A percentile compares a stretch with the other conserved stretches of the same genome.
Evolutionary conservation across 2,888 invertebrate species (phyloP).

Genomic region (Mesorhabditis spiculigera): DNA sequence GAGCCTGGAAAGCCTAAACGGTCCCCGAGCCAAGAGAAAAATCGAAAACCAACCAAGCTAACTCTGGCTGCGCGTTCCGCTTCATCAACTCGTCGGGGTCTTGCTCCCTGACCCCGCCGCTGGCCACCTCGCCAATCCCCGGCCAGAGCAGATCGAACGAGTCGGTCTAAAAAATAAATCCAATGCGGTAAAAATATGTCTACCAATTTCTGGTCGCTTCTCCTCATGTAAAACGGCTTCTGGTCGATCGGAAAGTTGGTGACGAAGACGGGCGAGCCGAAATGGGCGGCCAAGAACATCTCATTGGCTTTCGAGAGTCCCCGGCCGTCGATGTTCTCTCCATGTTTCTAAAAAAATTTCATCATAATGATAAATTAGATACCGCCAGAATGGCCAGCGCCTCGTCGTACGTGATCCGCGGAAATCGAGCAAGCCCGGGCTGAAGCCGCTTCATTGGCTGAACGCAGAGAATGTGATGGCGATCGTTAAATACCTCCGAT

Average conservation of each 20-base stretch:
- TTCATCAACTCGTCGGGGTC: conserved; percentile 67
- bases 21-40: not conserved
- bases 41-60: not conserved
- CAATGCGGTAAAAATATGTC: not conserved
- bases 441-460: not conserved
- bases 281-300: not conserved
- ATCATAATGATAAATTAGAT: conserved; percentile 27
- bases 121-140: conserved; percentile 85
- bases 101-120: conserved; percentile 88
- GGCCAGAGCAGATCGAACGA: conserved; percentile 82
- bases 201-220: conserved; percentile 21
- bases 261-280: conserved; percentile 76
- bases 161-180: conserved; percentile 56
- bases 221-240: conserved; percentile 88
- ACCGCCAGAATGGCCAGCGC: conserved; percentile 30
- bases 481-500: not conserved
- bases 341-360: conserved; percentile 36
- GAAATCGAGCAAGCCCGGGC: conserved; percentile 6
- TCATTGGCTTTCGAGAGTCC: conserved; percentile 1
- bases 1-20: not conserved
- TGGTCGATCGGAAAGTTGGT: conserved; percentile 80
- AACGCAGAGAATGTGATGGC: not conserved
- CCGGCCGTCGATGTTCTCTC: not conserved
- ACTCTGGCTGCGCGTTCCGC: conserved; percentile 8
- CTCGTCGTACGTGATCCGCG: conserved; percentile 38